These are phyloP conservation scores for cattle (Bos taurus) DNA, from an alignment of 2,113 vertebrate species.

Conservation along the genomic window ARS-UCD2.0 NC_037337.1:18719501-18720000, in stretches of 20 bases:
- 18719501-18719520: not conserved
- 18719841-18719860: conserved; percentile 8
- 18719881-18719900: not conserved
- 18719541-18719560: not conserved
- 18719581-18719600: not conserved
- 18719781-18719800: not conserved
- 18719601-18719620: not conserved
- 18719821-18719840: not conserved
- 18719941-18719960: not conserved
- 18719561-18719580: not conserved
- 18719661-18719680: not conserved
- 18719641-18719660: conserved; percentile 3
- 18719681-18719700: not conserved
- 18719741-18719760: not conserved
- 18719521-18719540: not conserved
- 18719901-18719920: not conserved
- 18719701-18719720: not conserved
- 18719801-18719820: not conserved
- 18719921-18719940: not conserved
- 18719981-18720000: not conserved
- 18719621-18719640: not conserved
- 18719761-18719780: not conserved
- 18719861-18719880: not conserved
- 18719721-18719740: not conserved
- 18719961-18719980: not conserved